These are phyloP conservation scores for Leptodactylus fallax DNA, from an alignment of 2,797 vertebrate species.

Conservation along the genomic window DNA sequence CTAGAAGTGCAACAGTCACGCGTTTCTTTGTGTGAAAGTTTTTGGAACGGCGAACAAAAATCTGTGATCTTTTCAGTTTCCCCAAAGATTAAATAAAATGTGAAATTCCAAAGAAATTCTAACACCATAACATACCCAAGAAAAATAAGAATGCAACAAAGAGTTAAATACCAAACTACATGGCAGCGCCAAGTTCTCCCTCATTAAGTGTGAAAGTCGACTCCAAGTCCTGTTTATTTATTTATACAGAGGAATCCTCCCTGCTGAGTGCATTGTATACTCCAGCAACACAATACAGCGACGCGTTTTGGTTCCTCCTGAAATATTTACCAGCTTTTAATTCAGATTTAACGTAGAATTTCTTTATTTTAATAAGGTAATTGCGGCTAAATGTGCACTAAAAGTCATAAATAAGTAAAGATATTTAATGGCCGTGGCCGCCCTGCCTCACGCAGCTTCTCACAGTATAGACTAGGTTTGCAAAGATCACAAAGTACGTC, in stretches of 20 bases:
- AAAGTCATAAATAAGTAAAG: background rate
- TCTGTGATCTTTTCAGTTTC: too few species aligned
- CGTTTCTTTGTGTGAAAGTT: too few species aligned
- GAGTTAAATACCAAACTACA: background rate
- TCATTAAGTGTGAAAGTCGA: constrained; percentile 3
- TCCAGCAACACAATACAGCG: background rate
- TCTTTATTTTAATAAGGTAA: background rate
- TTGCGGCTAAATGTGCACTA: background rate
- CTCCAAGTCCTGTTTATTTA: constrained; percentile 23
- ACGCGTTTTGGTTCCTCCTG: constrained; percentile 11
- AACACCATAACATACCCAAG: too few species aligned
- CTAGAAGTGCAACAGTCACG: too few species aligned
- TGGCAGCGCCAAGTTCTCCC: background rate
- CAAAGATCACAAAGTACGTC: constrained; percentile 57
- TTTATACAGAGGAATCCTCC: constrained; percentile 38
- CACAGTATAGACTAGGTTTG: constrained; percentile 25
- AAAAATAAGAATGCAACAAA: too few species aligned
- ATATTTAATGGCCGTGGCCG: background rate
- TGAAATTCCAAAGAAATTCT: too few species aligned
- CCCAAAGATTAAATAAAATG: too few species aligned
- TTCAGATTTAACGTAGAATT: background rate
- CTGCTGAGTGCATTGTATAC: background rate
- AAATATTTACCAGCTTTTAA: background rate
- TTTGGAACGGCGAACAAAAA: too few species aligned
- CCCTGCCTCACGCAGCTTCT: background rate